Conservation (phyloP, 2,888 invertebrate species). For the Molanna angustata region DNA sequence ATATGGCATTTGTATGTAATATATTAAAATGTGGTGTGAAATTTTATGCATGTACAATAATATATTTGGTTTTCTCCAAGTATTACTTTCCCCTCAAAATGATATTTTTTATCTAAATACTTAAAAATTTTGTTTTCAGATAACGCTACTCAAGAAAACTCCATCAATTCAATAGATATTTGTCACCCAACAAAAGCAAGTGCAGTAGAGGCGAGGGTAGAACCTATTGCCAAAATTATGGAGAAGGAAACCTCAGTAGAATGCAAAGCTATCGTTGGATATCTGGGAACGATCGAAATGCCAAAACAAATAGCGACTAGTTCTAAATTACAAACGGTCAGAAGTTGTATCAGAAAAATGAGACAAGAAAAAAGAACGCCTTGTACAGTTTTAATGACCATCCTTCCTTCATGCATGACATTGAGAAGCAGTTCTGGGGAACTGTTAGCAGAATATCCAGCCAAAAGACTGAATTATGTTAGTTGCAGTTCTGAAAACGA, state of each 20-base stretch:
- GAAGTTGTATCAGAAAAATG: conserved; percentile 84
- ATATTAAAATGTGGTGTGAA: neutral
- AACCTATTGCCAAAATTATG: conserved; percentile 42
- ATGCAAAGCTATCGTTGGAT: conserved; percentile 86
- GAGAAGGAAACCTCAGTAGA: conserved; percentile 59
- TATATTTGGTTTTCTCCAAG: too few species aligned
- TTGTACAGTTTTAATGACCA: conserved; percentile 80
- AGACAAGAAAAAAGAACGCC: conserved; percentile 86
- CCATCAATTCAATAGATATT: conserved; percentile 39
- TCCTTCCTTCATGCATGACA: conserved; percentile 75
- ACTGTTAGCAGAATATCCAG: conserved; percentile 82
- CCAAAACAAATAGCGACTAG: conserved; percentile 77
- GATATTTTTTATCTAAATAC: neutral
- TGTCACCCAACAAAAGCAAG: conserved; percentile 44
- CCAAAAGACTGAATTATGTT: conserved; percentile 82
- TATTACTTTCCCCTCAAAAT: too few species aligned
- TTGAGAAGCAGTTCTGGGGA: conserved; percentile 76
- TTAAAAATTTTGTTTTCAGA: conserved; percentile 15
- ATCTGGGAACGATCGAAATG: conserved; percentile 94
- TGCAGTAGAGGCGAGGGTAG: conserved; percentile 17
- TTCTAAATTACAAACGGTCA: conserved; percentile 73
- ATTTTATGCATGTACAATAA: neutral
- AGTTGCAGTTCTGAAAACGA: conserved; percentile 90
- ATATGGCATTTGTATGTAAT: neutral
- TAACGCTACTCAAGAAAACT: conserved; percentile 11